Evolutionary conservation across 2,888 invertebrate species (phyloP).

Genomic region (Poecilobothrus nobilitatus): DNA sequence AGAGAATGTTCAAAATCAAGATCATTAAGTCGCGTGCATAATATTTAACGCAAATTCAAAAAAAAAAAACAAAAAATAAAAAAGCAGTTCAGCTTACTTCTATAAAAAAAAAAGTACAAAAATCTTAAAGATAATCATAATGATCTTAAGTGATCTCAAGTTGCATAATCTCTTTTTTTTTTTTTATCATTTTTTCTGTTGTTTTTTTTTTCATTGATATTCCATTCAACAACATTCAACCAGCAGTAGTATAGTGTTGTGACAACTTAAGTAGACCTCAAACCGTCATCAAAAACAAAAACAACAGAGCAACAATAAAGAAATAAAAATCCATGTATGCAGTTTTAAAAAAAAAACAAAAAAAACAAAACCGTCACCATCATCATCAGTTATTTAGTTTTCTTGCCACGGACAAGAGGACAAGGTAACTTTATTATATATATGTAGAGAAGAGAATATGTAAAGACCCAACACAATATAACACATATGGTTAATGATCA

Average conservation of each 20-base stretch:
- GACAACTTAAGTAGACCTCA: conserved; percentile 6
- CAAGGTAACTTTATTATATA: too few relatives aligned
- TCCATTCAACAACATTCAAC: neutral
- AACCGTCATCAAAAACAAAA: neutral
- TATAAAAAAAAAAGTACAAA: too few relatives aligned
- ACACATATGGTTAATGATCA: conserved; percentile 6
- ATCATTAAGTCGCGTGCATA: conserved; percentile 4
- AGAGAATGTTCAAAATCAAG: neutral
- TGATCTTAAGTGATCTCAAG: conserved; percentile 6
- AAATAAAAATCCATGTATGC: neutral
- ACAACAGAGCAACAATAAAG: neutral
- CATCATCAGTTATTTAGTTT: too few relatives aligned
- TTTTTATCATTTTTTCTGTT: neutral
- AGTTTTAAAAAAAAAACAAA: too few relatives aligned
- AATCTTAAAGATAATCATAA: neutral
- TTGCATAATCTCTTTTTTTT: neutral
- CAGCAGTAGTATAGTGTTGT: neutral
- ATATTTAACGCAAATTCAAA: neutral
- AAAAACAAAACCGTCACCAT: too few relatives aligned
- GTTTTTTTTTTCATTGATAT: too few relatives aligned
- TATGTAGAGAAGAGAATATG: too few relatives aligned
- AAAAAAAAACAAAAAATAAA: neutral
- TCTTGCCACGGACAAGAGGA: too few relatives aligned
- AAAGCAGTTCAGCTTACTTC: too few relatives aligned
- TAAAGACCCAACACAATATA: too few relatives aligned